A percentile compares a stretch with the other conserved stretches of the same genome.
Evolutionary conservation across 1,140 invertebrate species (phyloP).

Genomic region (Ooceraea biroi): DNA sequence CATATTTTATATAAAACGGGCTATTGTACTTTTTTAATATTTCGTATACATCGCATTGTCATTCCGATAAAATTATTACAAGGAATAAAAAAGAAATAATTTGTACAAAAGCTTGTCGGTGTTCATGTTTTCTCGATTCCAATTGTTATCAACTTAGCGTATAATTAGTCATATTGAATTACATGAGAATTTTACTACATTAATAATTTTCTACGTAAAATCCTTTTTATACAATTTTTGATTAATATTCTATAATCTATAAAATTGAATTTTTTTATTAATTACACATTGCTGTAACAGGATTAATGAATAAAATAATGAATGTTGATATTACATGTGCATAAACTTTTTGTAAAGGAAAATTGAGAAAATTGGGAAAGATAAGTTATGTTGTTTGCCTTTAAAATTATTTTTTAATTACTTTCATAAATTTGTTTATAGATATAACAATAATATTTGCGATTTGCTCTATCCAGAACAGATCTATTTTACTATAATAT

Average conservation of each 20-base stretch:
- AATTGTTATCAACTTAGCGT: background rate
- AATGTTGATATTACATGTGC: background rate
- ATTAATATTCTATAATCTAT: background rate
- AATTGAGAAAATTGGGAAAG: too few species aligned
- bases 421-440: too few species aligned
- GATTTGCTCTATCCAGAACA: too few species aligned
- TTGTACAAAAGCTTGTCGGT: slow-evolving; percentile 76
- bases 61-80: slow-evolving; percentile 80
- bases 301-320: background rate
- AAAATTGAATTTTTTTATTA: background rate
- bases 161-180: too few species aligned
- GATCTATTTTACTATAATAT: too few species aligned
- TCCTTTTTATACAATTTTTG: background rate
- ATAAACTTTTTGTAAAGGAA: too few species aligned
- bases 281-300: background rate
- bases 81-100: slow-evolving; percentile 82
- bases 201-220: slow-evolving; percentile 8
- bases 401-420: too few species aligned
- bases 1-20: slow-evolving; percentile 86
- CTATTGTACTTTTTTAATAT: slow-evolving; percentile 86
- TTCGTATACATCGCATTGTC: slow-evolving; percentile 83
- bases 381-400: too few species aligned
- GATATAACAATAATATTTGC: too few species aligned
- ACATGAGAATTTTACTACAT: slow-evolving; percentile 13
- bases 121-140: background rate